phyloP scores from a whole-genome alignment of 2,888 invertebrate species.

The Diarsia rubi region DNA sequence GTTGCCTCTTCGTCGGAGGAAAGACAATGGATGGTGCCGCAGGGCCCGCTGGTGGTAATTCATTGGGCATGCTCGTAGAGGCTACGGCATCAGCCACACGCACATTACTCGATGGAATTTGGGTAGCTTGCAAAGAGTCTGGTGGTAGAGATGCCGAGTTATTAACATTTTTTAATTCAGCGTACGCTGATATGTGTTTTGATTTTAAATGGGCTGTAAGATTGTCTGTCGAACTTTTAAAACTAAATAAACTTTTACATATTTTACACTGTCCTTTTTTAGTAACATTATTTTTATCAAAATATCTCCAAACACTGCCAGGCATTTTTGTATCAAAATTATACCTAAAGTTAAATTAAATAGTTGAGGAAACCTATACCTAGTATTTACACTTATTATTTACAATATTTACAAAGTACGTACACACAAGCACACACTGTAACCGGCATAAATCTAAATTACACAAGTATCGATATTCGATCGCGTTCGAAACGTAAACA shows the following conservation, averaged over 20 bases:
- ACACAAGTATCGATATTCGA: neutral
- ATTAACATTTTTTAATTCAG: conserved; percentile 5
- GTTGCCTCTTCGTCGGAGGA: conserved; percentile 15
- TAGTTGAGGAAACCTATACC: neutral
- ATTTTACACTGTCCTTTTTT: conserved; percentile 18
- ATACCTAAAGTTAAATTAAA: too few relatives aligned
- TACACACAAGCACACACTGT: conserved; percentile 2
- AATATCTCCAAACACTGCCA: conserved; percentile 10
- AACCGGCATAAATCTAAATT: neutral
- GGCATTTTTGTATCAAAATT: neutral
- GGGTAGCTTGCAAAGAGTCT: conserved; percentile 5
- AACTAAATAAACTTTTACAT: conserved; percentile 19
- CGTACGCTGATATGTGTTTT: conserved; percentile 11
- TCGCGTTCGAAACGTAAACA: neutral
- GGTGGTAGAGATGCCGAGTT: conserved; percentile 4
- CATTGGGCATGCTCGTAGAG: neutral
- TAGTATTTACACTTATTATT: neutral
- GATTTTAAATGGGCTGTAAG: conserved; percentile 3
- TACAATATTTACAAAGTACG: conserved; percentile 13
- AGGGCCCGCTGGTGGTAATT: neutral
- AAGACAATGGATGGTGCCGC: conserved; percentile 1
- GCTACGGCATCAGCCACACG: neutral
- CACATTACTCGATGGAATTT: neutral
- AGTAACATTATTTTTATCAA: conserved; percentile 4
- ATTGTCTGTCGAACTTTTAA: conserved; percentile 7